Percentiles rank a stretch among this genome's conserved stretches.
These are phyloP conservation scores for Drosophila limbata DNA, from an alignment of 2,888 invertebrate species.

Conservation along the genomic window DNA sequence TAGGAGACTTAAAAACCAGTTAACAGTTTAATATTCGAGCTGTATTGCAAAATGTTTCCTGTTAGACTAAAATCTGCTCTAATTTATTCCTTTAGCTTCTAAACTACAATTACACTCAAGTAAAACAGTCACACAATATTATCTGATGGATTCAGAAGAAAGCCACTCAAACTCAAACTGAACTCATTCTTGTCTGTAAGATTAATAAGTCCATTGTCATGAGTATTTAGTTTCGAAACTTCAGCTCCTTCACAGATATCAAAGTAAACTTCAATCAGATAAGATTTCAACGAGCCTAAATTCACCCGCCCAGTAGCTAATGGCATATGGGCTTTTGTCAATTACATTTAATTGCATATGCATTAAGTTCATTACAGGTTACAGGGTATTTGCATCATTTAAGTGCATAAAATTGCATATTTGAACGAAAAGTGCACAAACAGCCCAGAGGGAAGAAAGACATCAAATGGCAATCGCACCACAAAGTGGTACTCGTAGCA, in stretches of 20 bases:
- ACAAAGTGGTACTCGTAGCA: constrained; percentile 5
- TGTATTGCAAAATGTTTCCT: neutral
- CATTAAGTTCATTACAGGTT: constrained; percentile 40
- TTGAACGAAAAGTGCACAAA: constrained; percentile 37
- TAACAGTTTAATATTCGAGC: neutral
- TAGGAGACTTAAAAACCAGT: no score
- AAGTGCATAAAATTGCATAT: constrained; percentile 54
- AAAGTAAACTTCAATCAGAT: neutral
- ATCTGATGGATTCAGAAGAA: neutral
- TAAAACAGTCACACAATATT: no score
- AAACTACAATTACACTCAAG: no score
- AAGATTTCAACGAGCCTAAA: constrained; percentile 4
- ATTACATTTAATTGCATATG: constrained; percentile 35
- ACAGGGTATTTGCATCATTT: constrained; percentile 40
- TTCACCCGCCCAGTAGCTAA: constrained; percentile 20
- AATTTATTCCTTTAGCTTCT: no score
- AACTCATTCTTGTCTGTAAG: neutral
- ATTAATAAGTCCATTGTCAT: neutral
- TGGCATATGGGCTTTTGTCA: constrained; percentile 14
- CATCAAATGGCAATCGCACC: constrained; percentile 39
- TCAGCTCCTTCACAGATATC: neutral
- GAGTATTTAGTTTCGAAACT: neutral
- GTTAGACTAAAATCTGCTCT: neutral
- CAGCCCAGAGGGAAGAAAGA: constrained; percentile 51
- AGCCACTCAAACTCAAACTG: neutral